These are phyloP conservation scores for Eira barbara DNA, from an alignment of 2,113 vertebrate species.

Conservation along the genomic window DNA sequence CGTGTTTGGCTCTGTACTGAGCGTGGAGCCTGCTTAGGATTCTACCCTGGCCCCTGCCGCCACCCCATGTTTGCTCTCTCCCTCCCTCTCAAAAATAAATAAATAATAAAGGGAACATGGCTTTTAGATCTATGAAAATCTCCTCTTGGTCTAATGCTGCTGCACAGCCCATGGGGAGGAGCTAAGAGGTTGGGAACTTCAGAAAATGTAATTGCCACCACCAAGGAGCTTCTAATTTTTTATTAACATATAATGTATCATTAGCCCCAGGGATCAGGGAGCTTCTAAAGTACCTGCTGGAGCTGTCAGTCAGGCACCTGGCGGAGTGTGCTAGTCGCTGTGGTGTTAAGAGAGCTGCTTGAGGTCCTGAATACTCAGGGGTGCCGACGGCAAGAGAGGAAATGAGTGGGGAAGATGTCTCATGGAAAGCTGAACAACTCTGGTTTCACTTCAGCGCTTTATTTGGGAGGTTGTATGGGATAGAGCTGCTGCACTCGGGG, in stretches of 20 bases:
- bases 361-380: neutral
- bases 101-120: neutral
- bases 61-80: neutral
- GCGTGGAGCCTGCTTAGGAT: neutral
- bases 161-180: neutral
- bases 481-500: neutral
- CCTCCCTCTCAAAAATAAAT: neutral
- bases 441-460: neutral
- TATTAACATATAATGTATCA: no score
- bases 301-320: neutral
- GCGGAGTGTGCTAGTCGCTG: neutral
- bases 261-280: no score
- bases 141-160: neutral
- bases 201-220: neutral
- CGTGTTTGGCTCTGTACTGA: neutral
- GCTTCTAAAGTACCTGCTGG: neutral
- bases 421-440: neutral
- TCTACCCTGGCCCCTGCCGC: neutral
- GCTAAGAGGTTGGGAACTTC: neutral
- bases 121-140: neutral
- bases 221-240: neutral
- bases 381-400: neutral
- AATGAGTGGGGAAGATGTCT: rapidly evolving
- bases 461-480: neutral
- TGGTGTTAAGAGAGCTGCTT: neutral